Conservation (phyloP, 2,888 invertebrate species). For the Prosapia bicincta region DNA sequence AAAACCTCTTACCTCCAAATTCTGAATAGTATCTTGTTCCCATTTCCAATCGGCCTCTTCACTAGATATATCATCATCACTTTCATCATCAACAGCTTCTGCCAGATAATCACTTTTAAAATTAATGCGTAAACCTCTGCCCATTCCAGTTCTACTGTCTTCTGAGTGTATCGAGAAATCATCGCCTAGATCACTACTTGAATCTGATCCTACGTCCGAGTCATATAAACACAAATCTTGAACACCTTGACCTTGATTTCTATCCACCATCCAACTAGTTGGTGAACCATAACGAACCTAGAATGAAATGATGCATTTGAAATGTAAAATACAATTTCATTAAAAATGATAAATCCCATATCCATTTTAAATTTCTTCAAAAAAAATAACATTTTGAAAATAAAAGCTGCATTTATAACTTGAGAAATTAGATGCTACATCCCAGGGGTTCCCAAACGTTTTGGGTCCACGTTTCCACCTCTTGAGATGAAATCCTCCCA, state of each 20-base stretch:
- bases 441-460: too few species aligned
- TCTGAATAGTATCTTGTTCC: slow-evolving; percentile 19
- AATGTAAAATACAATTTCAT: too few species aligned
- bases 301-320: background rate
- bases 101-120: slow-evolving; percentile 83
- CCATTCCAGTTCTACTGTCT: slow-evolving; percentile 37
- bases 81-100: slow-evolving; percentile 67
- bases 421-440: too few species aligned
- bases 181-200: slow-evolving; percentile 45
- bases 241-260: slow-evolving; percentile 42
- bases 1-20: background rate
- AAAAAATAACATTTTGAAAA: too few species aligned
- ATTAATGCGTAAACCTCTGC: slow-evolving; percentile 65
- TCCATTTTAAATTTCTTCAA: too few species aligned
- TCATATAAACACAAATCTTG: slow-evolving; percentile 54
- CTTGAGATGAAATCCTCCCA: too few species aligned
- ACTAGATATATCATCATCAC: slow-evolving; percentile 18
- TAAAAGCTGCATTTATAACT: too few species aligned
- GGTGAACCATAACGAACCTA: slow-evolving; percentile 54
- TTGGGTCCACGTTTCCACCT: too few species aligned
- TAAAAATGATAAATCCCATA: too few species aligned
- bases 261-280: slow-evolving; percentile 48
- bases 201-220: slow-evolving; percentile 50
- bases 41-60: slow-evolving; percentile 32
- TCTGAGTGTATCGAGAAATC: slow-evolving; percentile 39